Evolutionary conservation across 2,888 invertebrate species (phyloP).

Genomic region (Opisthograptis luteolata): DNA sequence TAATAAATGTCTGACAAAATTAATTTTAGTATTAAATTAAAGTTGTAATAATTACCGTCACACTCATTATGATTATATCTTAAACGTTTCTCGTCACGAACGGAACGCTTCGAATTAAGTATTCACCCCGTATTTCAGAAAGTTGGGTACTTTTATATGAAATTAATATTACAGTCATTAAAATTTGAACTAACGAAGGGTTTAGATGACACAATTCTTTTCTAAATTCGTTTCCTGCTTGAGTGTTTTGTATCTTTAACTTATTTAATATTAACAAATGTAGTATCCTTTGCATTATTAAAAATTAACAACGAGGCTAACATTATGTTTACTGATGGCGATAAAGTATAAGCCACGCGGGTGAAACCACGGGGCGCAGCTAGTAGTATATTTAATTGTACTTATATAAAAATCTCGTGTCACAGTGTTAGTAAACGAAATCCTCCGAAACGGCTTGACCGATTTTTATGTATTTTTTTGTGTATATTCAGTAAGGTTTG

Average conservation of each 20-base stretch:
- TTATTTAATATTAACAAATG: neutral
- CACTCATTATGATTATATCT: slow-evolving; percentile 34
- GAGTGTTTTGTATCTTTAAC: neutral
- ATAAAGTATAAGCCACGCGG: no score
- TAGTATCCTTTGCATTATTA: no score
- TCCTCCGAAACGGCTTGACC: no score
- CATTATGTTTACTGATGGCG: no score
- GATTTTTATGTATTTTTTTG: no score
- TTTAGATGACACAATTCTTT: slow-evolving; percentile 4
- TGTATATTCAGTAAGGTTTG: no score
- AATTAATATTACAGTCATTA: slow-evolving; percentile 18
- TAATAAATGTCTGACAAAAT: neutral
- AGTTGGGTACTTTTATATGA: slow-evolving; percentile 16
- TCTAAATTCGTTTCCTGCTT: slow-evolving; percentile 3
- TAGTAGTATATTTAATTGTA: no score
- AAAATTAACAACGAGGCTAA: no score
- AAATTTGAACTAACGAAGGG: slow-evolving; percentile 19
- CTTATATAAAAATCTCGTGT: no score
- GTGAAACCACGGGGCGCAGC: no score
- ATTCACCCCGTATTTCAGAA: slow-evolving; percentile 15
- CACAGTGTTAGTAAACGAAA: no score
- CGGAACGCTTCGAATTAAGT: slow-evolving; percentile 5
- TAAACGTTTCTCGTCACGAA: slow-evolving; percentile 29
- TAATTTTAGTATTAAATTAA: slow-evolving; percentile 1
- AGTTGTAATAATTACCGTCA: slow-evolving; percentile 29